phyloP scores from a whole-genome alignment of 2,113 vertebrate genomes.

The Rhodinocichla rosea region DNA sequence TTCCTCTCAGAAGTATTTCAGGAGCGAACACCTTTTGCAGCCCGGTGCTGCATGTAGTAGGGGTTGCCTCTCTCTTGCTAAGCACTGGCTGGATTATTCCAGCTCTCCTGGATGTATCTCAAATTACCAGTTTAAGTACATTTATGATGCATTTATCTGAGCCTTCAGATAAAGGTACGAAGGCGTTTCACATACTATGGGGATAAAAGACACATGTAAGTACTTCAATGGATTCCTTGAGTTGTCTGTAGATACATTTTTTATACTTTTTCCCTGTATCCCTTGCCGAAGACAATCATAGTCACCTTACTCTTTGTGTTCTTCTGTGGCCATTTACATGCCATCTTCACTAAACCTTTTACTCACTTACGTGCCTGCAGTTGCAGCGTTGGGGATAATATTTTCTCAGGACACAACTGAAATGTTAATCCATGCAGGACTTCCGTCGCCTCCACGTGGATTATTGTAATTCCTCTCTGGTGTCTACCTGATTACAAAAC shows the following conservation, averaged over 20 bases:
- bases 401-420: slow-evolving; percentile 19
- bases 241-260: neutral
- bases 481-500: slow-evolving; percentile 50
- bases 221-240: neutral
- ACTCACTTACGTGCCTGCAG: neutral
- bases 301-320: neutral
- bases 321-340: neutral
- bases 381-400: neutral
- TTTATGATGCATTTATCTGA: neutral
- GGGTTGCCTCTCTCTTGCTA: neutral
- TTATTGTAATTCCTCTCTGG: slow-evolving; percentile 58
- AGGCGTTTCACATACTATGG: neutral
- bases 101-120: neutral
- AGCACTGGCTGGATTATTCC: neutral
- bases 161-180: neutral
- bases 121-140: neutral
- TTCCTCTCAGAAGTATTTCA: neutral
- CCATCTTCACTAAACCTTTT: neutral
- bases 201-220: neutral
- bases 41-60: neutral
- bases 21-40: neutral
- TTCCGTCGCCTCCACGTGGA: slow-evolving; percentile 46
- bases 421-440: slow-evolving; percentile 36
- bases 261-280: neutral
- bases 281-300: neutral